Conservation (phyloP, 2,797 vertebrate species). For the Orestias chungarensis region DNA sequence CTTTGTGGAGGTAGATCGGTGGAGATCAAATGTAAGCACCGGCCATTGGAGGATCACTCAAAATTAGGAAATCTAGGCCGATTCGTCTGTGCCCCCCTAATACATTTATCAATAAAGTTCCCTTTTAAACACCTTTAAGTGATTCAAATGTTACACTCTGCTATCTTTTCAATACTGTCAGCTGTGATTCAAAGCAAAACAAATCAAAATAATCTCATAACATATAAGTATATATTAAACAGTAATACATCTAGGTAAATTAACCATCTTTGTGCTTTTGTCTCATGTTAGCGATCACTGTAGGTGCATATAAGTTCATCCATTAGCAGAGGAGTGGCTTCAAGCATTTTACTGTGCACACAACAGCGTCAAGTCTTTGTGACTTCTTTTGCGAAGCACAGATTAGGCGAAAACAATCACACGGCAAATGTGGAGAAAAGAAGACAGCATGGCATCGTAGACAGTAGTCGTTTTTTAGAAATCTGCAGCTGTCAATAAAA, state of each 20-base stretch:
- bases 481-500: slow-evolving; percentile 9
- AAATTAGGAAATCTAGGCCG: no score
- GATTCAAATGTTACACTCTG: slow-evolving; percentile 5
- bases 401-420: slow-evolving; percentile 56
- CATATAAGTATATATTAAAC: not conserved
- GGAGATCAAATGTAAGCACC: no score
- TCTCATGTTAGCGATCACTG: slow-evolving; percentile 33
- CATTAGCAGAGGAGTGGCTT: slow-evolving; percentile 14
- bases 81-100: no score
- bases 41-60: no score
- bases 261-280: slow-evolving; percentile 41
- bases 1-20: no score
- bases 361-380: slow-evolving; percentile 7
- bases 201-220: not conserved
- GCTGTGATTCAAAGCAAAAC: not conserved
- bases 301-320: slow-evolving; percentile 13
- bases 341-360: slow-evolving; percentile 9
- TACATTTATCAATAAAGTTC: slow-evolving; percentile 9
- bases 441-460: slow-evolving; percentile 30
- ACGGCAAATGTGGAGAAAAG: slow-evolving; percentile 48
- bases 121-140: slow-evolving; percentile 7
- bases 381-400: slow-evolving; percentile 14
- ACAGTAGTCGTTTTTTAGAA: slow-evolving; percentile 22
- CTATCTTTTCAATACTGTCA: not conserved
- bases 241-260: slow-evolving; percentile 4